A percentile compares a stretch with the other conserved stretches of the same genome.
Evolutionary conservation across 2,797 vertebrate species (phyloP).

Genomic region (Malurus leucopterus): DNA sequence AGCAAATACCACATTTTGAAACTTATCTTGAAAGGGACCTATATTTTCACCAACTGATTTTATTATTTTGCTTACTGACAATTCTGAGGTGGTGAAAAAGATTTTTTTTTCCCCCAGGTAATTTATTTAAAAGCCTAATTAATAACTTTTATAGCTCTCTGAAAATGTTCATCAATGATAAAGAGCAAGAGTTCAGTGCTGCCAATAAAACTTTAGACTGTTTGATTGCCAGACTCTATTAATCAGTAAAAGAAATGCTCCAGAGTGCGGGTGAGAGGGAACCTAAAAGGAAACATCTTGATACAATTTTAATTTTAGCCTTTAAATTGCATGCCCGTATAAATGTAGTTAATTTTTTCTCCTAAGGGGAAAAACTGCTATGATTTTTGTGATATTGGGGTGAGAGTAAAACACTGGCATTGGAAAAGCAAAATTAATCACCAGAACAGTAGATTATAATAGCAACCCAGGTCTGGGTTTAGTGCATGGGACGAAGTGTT

Average conservation of each 20-base stretch:
- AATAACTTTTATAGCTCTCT: conserved; percentile 2
- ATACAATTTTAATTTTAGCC: neutral
- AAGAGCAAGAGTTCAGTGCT: conserved; percentile 7
- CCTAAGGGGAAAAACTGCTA: neutral
- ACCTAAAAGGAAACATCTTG: neutral
- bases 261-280: neutral
- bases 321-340: neutral
- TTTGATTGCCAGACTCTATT: conserved; percentile 22
- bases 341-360: neutral
- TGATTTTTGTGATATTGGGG: neutral
- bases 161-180: neutral
- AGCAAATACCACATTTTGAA: neutral
- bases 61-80: neutral
- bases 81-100: neutral
- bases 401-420: neutral
- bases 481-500: neutral
- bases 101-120: neutral
- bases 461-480: neutral
- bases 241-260: conserved; percentile 22
- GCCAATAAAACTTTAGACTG: conserved; percentile 25
- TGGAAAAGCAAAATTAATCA: neutral
- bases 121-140: conserved; percentile 1
- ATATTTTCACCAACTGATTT: neutral
- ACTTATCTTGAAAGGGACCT: neutral
- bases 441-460: neutral